Conservation (phyloP, 2,797 vertebrate genomes). For the Tenualosa thibaudeaui region DNA sequence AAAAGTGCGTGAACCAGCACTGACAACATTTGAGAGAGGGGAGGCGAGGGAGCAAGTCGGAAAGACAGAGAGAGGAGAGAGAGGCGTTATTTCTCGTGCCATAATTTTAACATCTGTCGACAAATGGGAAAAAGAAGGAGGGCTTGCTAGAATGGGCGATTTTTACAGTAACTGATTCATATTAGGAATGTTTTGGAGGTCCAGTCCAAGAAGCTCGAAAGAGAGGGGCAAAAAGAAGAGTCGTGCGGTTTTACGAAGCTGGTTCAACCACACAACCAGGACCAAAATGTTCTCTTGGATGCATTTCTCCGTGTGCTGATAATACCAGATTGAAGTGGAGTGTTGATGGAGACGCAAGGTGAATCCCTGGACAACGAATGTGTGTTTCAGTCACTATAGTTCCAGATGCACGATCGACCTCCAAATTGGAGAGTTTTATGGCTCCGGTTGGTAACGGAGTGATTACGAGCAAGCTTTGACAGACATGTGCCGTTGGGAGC, state of each 20-base stretch:
- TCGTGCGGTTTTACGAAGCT: conserved; percentile 20
- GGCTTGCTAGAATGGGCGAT: conserved; percentile 55
- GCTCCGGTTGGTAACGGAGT: conserved; percentile 55
- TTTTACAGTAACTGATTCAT: conserved; percentile 43
- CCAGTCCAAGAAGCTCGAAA: conserved; percentile 40
- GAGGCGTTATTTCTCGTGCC: conserved; percentile 48
- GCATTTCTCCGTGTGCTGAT: conserved; percentile 50
- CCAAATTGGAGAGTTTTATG: conserved; percentile 52
- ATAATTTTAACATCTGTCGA: conserved; percentile 67
- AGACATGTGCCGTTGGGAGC: conserved; percentile 54
- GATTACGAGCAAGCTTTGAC: conserved; percentile 48
- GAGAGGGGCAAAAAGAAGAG: conserved; percentile 26
- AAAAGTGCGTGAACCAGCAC: neutral
- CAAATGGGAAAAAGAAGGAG: conserved; percentile 66
- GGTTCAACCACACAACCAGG: neutral
- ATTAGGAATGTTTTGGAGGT: conserved; percentile 56
- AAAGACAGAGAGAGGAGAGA: conserved; percentile 36
- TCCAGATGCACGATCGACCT: conserved; percentile 41
- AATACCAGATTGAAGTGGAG: conserved; percentile 37
- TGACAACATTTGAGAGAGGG: neutral
- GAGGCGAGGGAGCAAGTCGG: conserved; percentile 9
- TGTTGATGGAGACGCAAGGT: conserved; percentile 61
- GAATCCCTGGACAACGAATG: conserved; percentile 54
- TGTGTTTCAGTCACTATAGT: conserved; percentile 55
- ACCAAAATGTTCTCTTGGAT: conserved; percentile 43